Evolutionary conservation across 1,140 invertebrate species (phyloP).

Genomic region (Drosophila truncata): DNA sequence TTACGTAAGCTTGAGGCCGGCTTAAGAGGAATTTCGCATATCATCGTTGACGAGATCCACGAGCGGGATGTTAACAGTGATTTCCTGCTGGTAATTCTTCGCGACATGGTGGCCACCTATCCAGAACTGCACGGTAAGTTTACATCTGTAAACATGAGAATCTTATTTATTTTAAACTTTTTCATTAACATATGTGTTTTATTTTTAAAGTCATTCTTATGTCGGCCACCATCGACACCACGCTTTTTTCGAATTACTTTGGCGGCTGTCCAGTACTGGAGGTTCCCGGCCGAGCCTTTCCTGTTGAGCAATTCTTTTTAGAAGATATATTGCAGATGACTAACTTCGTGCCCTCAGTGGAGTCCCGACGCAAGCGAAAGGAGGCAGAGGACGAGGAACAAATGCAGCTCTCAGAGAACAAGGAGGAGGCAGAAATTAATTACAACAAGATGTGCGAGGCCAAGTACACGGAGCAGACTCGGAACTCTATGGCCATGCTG

Average conservation of each 20-base stretch:
- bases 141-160: not conserved
- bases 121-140: constrained; percentile 91
- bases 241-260: constrained; percentile 96
- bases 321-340: constrained; percentile 95
- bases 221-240: constrained; percentile 98
- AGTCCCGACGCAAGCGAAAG: constrained; percentile 89
- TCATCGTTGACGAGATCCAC: constrained; percentile 98
- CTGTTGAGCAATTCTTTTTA: constrained; percentile 94
- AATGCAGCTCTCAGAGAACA: constrained; percentile 72
- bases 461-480: constrained; percentile 88
- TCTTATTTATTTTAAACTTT: not conserved
- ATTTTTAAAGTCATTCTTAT: constrained; percentile 92
- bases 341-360: constrained; percentile 91
- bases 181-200: not conserved
- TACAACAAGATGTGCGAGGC: constrained; percentile 88
- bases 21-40: constrained; percentile 94
- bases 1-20: constrained; percentile 95
- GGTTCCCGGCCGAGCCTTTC: constrained; percentile 92
- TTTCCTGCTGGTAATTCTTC: constrained; percentile 96
- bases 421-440: constrained; percentile 91
- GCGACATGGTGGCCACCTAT: constrained; percentile 96
- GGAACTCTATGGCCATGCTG: constrained; percentile 90
- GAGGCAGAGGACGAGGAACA: constrained; percentile 90
- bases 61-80: constrained; percentile 98
- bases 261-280: constrained; percentile 92